A percentile compares a stretch with the other conserved stretches of the same genome.
phyloP scores from a whole-genome alignment of 2,888 invertebrate genomes.

The Polymixis lichenea region DNA sequence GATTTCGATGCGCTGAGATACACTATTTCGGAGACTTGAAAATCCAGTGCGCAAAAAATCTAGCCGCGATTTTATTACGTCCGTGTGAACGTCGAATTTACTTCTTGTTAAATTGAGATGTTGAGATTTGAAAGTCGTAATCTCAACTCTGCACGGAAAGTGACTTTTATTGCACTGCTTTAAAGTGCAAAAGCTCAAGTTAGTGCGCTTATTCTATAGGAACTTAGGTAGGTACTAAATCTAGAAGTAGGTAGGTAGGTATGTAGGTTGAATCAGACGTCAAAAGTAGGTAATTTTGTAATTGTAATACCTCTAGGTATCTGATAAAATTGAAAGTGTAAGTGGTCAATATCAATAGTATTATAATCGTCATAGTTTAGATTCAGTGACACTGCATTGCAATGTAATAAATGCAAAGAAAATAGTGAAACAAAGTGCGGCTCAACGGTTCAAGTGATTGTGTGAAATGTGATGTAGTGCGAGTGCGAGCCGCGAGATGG shows the following conservation, averaged over 20 bases:
- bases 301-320: not conserved
- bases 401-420: conserved; percentile 4
- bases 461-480: conserved; percentile 56
- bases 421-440: conserved; percentile 19
- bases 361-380: conserved; percentile 1
- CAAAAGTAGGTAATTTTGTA: not conserved
- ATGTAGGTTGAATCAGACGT: not conserved
- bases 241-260: not conserved
- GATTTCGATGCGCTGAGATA: no score
- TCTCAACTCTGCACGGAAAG: not conserved
- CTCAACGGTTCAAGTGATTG: conserved; percentile 17
- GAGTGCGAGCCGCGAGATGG: conserved; percentile 71
- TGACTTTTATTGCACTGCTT: not conserved
- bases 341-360: not conserved
- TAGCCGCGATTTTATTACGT: no score
- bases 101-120: not conserved
- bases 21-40: no score
- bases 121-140: not conserved
- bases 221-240: no score
- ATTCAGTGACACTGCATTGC: conserved; percentile 9
- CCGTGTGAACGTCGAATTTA: not conserved
- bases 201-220: no score
- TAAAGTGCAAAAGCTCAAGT: not conserved
- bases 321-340: not conserved
- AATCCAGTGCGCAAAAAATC: no score